phyloP scores from a whole-genome alignment of 2,797 vertebrate genomes.

The Macroramphosus scolopax region DNA sequence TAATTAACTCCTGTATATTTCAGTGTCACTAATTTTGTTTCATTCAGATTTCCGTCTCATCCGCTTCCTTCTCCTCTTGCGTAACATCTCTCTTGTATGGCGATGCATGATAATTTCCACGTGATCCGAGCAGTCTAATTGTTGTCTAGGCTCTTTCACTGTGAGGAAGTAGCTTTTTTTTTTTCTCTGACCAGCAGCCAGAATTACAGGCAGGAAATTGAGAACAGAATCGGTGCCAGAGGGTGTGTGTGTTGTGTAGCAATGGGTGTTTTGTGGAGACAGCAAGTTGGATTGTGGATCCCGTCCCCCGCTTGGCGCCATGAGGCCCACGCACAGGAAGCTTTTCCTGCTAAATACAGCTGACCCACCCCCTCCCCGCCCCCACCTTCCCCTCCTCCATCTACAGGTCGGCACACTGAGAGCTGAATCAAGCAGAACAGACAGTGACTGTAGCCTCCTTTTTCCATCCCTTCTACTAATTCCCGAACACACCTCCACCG shows the following conservation, averaged over 20 bases:
- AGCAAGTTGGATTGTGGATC: constrained; percentile 72
- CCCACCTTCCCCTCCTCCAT: constrained; percentile 26
- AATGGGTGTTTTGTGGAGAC: constrained; percentile 74
- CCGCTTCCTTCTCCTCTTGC: constrained; percentile 31
- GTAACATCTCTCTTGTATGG: constrained; percentile 36
- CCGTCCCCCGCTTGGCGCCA: constrained; percentile 70
- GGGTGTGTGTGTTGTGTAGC: constrained; percentile 63
- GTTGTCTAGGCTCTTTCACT: constrained; percentile 63
- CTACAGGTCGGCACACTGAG: constrained; percentile 55
- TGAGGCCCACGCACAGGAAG: constrained; percentile 76
- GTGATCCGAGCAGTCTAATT: constrained; percentile 22
- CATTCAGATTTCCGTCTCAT: constrained; percentile 37
- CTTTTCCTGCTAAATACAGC: constrained; percentile 72
- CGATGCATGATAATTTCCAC: constrained; percentile 52
- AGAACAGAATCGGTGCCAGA: constrained; percentile 68
- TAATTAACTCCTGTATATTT: constrained; percentile 9
- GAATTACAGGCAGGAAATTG: constrained; percentile 79
- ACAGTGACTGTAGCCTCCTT: constrained; percentile 51
- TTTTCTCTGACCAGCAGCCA: constrained; percentile 69
- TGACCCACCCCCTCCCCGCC: constrained; percentile 12
- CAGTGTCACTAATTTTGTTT: constrained; percentile 24
- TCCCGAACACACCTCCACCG: constrained; percentile 12
- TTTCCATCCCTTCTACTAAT: constrained; percentile 24
- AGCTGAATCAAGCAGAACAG: constrained; percentile 38
- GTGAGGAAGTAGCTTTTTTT: constrained; percentile 72